Conservation (phyloP, 2,113 vertebrate species). For the Sinosuthora webbiana region DNA sequence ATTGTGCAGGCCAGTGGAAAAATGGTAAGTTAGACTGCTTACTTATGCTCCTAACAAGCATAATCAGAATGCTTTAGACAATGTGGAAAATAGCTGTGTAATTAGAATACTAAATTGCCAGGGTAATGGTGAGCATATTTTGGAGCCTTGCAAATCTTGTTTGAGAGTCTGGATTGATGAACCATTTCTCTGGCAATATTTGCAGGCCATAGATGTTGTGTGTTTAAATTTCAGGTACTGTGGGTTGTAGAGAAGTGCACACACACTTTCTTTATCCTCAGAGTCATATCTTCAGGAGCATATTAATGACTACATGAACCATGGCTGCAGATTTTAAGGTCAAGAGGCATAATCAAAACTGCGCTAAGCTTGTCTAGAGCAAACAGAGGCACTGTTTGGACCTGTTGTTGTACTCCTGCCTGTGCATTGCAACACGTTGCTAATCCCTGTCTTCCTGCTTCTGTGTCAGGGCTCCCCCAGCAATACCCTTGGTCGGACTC, state of each 20-base stretch:
- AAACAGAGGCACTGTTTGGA: background rate
- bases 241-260: background rate
- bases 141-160: background rate
- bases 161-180: background rate
- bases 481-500: constrained; percentile 91
- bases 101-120: background rate
- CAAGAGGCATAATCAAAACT: background rate
- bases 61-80: constrained; percentile 7
- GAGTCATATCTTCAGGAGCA: background rate
- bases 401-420: background rate
- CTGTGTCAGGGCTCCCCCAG: constrained; percentile 88
- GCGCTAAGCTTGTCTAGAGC: background rate
- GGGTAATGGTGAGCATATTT: background rate
- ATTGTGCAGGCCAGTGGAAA: constrained; percentile 21
- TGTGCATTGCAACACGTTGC: background rate
- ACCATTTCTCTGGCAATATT: background rate
- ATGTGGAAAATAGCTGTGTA: constrained; percentile 10
- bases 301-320: background rate
- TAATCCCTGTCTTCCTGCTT: constrained; percentile 40
- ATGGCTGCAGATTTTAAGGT: background rate
- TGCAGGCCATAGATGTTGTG: background rate
- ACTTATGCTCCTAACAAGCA: background rate
- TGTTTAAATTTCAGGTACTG: background rate
- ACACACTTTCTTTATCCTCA: background rate
- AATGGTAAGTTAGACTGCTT: background rate